A percentile compares a stretch with the other conserved stretches of the same genome.
Evolutionary conservation across 2,797 vertebrate genomes (phyloP).

Genomic region (Botia kubotai): DNA sequence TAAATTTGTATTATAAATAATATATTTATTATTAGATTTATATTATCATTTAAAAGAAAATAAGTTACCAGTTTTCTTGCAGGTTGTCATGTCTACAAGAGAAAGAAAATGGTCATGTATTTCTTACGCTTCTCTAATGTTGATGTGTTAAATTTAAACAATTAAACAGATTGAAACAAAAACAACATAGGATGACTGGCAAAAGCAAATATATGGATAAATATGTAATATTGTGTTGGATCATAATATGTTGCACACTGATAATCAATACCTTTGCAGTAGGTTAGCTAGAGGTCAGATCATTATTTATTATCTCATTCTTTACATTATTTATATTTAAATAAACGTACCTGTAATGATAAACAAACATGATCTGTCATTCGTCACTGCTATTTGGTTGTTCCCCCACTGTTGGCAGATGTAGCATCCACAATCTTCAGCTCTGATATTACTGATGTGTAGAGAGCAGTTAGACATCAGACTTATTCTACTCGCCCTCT

Average conservation of each 20-base stretch:
- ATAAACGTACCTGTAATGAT: background rate
- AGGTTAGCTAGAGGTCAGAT: background rate
- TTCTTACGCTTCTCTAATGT: too few species aligned
- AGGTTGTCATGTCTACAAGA: too few species aligned
- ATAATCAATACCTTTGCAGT: background rate
- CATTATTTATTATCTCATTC: too few species aligned
- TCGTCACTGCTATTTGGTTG: too few species aligned
- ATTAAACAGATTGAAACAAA: too few species aligned
- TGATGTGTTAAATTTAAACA: too few species aligned
- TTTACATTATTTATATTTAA: background rate
- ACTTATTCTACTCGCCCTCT: background rate
- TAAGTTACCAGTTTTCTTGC: too few species aligned
- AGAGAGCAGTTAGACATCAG: slow-evolving; percentile 1
- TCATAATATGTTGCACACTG: background rate
- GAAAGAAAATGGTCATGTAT: too few species aligned
- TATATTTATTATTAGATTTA: too few species aligned
- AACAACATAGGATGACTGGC: too few species aligned
- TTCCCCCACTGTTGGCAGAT: background rate
- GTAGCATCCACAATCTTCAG: background rate
- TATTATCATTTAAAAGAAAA: too few species aligned
- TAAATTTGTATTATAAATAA: too few species aligned
- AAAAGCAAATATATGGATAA: background rate
- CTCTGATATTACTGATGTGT: background rate
- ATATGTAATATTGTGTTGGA: background rate
- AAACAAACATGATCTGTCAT: background rate